Conservation (phyloP, 2,888 invertebrate species). For the Sinhomidia bicolor region DNA sequence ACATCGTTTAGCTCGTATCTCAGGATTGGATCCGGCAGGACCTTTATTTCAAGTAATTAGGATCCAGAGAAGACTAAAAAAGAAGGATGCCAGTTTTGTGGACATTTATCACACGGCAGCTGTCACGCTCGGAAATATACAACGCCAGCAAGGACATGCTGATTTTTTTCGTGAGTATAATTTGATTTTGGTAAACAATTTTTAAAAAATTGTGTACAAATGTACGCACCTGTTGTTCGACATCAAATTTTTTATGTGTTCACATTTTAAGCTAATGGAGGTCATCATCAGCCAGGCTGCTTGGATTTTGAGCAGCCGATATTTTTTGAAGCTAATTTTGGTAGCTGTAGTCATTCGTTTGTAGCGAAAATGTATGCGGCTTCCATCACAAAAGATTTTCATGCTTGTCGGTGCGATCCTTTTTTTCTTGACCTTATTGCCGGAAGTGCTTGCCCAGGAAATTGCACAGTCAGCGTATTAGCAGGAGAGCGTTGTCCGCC, state of each 20-base stretch:
- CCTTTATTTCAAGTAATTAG: constrained; percentile 44
- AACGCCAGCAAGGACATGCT: constrained; percentile 19
- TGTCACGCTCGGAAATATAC: constrained; percentile 41
- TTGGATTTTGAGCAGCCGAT: neutral
- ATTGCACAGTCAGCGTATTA: constrained; percentile 1
- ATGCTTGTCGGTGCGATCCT: constrained; percentile 52
- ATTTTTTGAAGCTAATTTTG: constrained; percentile 42
- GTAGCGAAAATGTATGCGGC: constrained; percentile 37
- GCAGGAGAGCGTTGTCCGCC: constrained; percentile 56
- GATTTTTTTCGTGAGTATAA: constrained; percentile 53
- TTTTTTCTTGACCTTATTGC: constrained; percentile 21
- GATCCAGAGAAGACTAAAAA: neutral
- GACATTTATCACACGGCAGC: constrained; percentile 65
- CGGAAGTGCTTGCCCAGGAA: constrained; percentile 29
- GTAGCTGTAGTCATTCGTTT: constrained; percentile 60
- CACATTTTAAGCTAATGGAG: constrained; percentile 48
- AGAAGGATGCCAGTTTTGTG: constrained; percentile 47
- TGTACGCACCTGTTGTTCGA: too few relatives aligned
- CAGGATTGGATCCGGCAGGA: constrained; percentile 58
- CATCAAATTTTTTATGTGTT: neutral
- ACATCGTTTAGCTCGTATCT: constrained; percentile 12
- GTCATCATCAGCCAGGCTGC: constrained; percentile 61
- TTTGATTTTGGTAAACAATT: neutral
- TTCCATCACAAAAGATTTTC: constrained; percentile 44
- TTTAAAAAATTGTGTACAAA: neutral